A percentile compares a stretch with the other conserved stretches of the same genome.
These are phyloP conservation scores for Hipparchia semele DNA, from an alignment of 2,888 invertebrate species.

Conservation along the genomic window DNA sequence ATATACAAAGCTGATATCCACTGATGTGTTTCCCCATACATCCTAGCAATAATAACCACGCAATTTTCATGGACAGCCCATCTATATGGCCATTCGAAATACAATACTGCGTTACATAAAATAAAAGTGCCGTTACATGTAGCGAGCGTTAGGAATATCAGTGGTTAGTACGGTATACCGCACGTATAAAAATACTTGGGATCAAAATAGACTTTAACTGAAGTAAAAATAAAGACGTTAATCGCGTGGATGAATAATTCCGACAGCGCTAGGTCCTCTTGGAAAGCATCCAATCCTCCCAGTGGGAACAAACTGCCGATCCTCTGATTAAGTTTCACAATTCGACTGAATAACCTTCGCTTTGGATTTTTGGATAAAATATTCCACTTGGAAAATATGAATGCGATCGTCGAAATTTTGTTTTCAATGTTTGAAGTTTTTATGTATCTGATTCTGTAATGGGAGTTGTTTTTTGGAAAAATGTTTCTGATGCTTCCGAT, in stretches of 20 bases:
- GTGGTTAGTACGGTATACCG: constrained; percentile 24
- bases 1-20: constrained; percentile 6
- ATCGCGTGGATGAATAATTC: constrained; percentile 18
- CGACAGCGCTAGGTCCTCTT: constrained; percentile 21
- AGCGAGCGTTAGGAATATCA: constrained; percentile 31
- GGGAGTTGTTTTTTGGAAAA: background rate
- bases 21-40: constrained; percentile 9
- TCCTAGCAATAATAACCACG: constrained; percentile 29
- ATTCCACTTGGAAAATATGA: constrained; percentile 33
- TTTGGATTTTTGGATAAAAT: constrained; percentile 38
- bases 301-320: constrained; percentile 30
- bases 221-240: constrained; percentile 12
- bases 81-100: constrained; percentile 21
- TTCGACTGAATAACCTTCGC: constrained; percentile 37
- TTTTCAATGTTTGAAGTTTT: constrained; percentile 27
- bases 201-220: constrained; percentile 20
- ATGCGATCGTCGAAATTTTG: constrained; percentile 23
- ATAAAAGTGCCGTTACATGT: constrained; percentile 33
- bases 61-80: constrained; percentile 31
- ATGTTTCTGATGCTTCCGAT: background rate
- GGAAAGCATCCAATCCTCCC: constrained; percentile 37
- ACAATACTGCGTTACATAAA: constrained; percentile 39
- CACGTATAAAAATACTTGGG: constrained; percentile 8
- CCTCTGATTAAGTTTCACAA: constrained; percentile 39
- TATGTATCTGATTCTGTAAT: background rate